These are phyloP conservation scores for Enteromius argenteus DNA, from an alignment of 2,797 vertebrate species.

Conservation along the genomic window DNA sequence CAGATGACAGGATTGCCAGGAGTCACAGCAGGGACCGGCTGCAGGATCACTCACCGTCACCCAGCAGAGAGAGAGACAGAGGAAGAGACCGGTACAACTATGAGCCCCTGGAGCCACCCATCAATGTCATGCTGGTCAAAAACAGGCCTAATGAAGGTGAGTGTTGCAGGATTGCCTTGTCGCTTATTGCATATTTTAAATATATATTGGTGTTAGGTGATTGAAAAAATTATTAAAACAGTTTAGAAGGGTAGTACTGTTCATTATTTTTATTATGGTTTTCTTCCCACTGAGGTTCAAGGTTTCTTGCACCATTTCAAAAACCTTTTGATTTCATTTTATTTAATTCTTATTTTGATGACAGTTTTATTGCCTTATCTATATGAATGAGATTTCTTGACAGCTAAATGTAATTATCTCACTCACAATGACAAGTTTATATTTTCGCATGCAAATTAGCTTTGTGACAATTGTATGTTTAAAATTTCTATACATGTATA, in stretches of 20 bases:
- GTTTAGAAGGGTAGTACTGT: not conserved
- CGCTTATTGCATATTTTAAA: not conserved
- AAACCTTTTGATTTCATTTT: not conserved
- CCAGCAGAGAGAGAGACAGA: constrained; percentile 65
- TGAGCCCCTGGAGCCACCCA: constrained; percentile 78
- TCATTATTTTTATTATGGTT: not conserved
- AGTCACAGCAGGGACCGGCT: constrained; percentile 83
- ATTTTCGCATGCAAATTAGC: not conserved
- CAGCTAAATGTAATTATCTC: not conserved
- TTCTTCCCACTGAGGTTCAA: not conserved
- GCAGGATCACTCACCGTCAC: constrained; percentile 79
- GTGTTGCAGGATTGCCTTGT: not conserved
- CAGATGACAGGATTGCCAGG: constrained; percentile 61
- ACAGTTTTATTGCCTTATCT: not conserved
- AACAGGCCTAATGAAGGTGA: constrained; percentile 88
- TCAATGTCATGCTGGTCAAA: constrained; percentile 89
- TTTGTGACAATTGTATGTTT: not conserved
- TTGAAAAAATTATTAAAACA: not conserved
- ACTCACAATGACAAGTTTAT: not conserved
- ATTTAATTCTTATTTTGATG: not conserved
- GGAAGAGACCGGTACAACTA: constrained; percentile 60
- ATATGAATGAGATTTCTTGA: not conserved
- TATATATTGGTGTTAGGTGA: not conserved
- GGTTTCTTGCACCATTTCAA: not conserved
- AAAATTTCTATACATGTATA: not conserved